Percentiles rank a stretch among this genome's conserved stretches.
Conservation (phyloP, 2,797 vertebrate species). For the Hydrolagus colliei region DNA sequence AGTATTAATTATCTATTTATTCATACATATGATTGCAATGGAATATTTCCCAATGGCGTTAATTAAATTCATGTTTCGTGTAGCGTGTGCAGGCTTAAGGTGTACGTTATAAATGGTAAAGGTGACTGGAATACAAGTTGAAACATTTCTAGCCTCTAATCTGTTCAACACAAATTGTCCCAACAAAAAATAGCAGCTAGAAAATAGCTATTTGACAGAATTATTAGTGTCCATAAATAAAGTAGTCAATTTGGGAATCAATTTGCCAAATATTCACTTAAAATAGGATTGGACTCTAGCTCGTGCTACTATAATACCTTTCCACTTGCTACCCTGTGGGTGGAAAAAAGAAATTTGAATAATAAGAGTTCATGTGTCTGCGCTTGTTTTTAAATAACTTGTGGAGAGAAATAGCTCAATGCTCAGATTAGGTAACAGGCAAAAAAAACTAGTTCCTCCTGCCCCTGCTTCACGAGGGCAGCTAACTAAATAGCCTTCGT, state of each 20-base stretch:
- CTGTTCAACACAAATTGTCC: not conserved
- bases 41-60: constrained; percentile 8
- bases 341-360: too few relatives aligned
- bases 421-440: too few relatives aligned
- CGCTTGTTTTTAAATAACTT: too few relatives aligned
- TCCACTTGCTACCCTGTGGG: too few relatives aligned
- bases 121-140: not conserved
- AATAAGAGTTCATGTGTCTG: too few relatives aligned
- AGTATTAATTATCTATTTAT: constrained; percentile 29
- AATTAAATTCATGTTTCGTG: constrained; percentile 11
- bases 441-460: too few relatives aligned
- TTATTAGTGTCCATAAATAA: not conserved
- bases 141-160: not conserved
- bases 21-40: constrained; percentile 13
- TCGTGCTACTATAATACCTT: not conserved
- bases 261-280: not conserved
- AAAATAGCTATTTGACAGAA: not conserved
- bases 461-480: too few relatives aligned
- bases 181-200: not conserved
- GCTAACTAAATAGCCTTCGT: too few relatives aligned
- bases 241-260: not conserved
- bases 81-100: not conserved
- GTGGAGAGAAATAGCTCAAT: too few relatives aligned
- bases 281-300: not conserved
- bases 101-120: not conserved